These are phyloP conservation scores for Odontomyia ornata DNA, from an alignment of 2,888 invertebrate species.

Conservation along the genomic window DNA sequence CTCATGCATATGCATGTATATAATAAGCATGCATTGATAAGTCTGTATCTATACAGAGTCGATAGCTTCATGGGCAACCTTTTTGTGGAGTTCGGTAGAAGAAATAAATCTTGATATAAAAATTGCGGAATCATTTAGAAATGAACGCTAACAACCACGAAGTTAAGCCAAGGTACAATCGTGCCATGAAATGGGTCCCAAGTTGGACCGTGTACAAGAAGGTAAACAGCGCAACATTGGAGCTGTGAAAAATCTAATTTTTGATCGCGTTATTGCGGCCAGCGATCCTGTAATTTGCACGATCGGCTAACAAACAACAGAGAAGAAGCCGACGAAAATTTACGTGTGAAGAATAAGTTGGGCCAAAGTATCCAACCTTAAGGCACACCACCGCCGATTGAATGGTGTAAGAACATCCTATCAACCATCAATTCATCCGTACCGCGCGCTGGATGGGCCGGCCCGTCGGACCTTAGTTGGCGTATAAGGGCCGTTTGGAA, in stretches of 20 bases:
- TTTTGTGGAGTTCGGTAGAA: slow-evolving; percentile 37
- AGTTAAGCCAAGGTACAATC: slow-evolving; percentile 20
- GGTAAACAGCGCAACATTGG: slow-evolving; percentile 42
- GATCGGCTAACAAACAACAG: slow-evolving; percentile 46
- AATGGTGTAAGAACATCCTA: slow-evolving; percentile 10
- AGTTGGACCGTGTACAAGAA: not conserved
- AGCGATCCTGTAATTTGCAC: slow-evolving; percentile 51
- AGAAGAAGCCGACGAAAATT: slow-evolving; percentile 47
- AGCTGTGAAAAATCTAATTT: slow-evolving; percentile 52
- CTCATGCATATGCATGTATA: not conserved
- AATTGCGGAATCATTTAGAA: slow-evolving; percentile 46
- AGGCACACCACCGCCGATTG: slow-evolving; percentile 14
- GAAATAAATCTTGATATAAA: slow-evolving; percentile 45
- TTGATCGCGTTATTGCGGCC: slow-evolving; percentile 51
- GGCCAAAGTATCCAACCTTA: slow-evolving; percentile 34
- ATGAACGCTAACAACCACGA: slow-evolving; percentile 43
- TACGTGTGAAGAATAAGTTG: slow-evolving; percentile 47
- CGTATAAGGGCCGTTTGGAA: not conserved
- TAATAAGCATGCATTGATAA: not conserved
- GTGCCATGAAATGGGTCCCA: slow-evolving; percentile 10
- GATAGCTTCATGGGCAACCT: slow-evolving; percentile 1
- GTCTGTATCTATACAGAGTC: not conserved
- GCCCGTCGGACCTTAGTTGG: not conserved
- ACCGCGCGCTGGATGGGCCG: not conserved
- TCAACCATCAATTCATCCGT: slow-evolving; percentile 26